phyloP scores from a whole-genome alignment of 2,888 invertebrate genomes.

The Drosophila anomelani region DNA sequence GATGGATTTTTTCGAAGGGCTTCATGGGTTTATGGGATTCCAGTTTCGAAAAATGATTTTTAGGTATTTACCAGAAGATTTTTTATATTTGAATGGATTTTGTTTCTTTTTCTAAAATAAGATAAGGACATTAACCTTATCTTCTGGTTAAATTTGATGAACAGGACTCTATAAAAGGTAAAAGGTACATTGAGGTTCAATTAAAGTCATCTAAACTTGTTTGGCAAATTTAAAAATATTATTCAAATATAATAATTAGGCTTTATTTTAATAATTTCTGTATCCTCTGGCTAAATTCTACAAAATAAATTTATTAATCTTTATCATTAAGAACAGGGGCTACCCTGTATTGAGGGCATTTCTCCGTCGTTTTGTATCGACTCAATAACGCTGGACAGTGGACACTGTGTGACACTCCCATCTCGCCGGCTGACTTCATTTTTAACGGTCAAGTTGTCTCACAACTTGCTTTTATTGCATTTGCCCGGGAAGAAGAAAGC shows the following conservation, averaged over 20 bases:
- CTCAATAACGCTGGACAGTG: neutral
- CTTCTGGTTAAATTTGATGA: neutral
- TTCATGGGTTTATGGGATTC: neutral
- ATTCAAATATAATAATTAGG: no score
- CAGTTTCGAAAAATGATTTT: neutral
- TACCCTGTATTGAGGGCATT: constrained; percentile 16
- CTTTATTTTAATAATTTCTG: no score
- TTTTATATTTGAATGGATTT: neutral
- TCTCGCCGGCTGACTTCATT: constrained; percentile 30
- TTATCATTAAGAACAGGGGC: neutral
- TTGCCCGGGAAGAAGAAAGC: constrained; percentile 54
- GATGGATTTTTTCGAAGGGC: neutral
- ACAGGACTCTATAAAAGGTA: neutral
- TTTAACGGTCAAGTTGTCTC: constrained; percentile 41
- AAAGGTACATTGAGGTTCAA: neutral
- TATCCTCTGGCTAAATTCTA: neutral
- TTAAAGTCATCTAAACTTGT: neutral
- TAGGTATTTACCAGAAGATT: neutral
- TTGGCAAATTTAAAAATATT: no score
- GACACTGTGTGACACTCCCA: constrained; percentile 1
- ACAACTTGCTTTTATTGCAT: constrained; percentile 72
- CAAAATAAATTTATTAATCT: neutral
- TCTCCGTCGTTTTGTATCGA: neutral
- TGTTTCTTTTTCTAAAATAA: neutral
- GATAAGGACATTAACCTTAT: neutral